phyloP scores from a whole-genome alignment of 1,140 invertebrate genomes.

The Phocides pigmalion region DNA sequence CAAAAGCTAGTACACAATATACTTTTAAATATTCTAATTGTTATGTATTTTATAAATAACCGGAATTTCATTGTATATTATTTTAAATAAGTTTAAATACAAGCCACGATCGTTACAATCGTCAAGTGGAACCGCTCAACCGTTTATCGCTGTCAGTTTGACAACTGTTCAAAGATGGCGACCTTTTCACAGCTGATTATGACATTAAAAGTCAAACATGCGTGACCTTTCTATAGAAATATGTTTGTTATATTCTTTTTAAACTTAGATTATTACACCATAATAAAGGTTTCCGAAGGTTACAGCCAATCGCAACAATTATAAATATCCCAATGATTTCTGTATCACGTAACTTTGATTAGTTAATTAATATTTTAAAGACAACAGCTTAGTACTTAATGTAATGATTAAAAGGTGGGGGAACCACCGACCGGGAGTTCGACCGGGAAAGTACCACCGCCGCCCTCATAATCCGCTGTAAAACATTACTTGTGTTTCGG shows the following conservation, averaged over 20 bases:
- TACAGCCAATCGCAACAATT: constrained; percentile 29
- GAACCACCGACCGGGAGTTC: too few relatives aligned
- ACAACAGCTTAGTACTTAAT: constrained; percentile 2
- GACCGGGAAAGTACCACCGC: too few relatives aligned
- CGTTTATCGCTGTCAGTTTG: constrained; percentile 19
- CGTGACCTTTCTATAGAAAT: constrained; percentile 31
- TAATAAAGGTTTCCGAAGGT: constrained; percentile 32
- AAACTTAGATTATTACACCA: constrained; percentile 29
- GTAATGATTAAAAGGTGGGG: too few relatives aligned
- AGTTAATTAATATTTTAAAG: constrained; percentile 8
- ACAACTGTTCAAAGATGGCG: constrained; percentile 28
- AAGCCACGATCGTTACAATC: not conserved
- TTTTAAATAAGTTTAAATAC: not conserved
- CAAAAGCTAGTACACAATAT: too few relatives aligned
- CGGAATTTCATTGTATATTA: too few relatives aligned
- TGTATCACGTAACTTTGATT: constrained; percentile 19
- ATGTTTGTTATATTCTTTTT: constrained; percentile 30
- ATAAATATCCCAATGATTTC: constrained; percentile 27
- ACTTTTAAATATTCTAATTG: too few relatives aligned
- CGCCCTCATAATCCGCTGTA: too few relatives aligned
- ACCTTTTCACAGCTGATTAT: constrained; percentile 34
- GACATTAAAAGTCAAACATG: constrained; percentile 36
- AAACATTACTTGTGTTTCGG: too few relatives aligned
- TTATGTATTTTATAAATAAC: too few relatives aligned
- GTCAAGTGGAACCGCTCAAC: not conserved